phyloP scores from a whole-genome alignment of 2,113 vertebrate genomes.

The Thryonomys swinderianus region DNA sequence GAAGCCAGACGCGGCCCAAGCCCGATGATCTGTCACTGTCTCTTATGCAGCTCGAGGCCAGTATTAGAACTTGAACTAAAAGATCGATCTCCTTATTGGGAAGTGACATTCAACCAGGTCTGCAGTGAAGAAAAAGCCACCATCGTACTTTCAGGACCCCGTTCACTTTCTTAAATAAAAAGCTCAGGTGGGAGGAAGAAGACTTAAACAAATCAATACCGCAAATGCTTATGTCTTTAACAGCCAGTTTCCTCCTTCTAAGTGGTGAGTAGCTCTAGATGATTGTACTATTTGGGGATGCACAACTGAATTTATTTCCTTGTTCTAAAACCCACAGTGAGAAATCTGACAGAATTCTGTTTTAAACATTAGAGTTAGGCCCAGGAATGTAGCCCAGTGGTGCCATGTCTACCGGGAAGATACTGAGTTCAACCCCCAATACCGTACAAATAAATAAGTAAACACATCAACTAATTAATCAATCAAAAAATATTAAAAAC shows the following conservation, averaged over 20 bases:
- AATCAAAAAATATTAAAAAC: not conserved
- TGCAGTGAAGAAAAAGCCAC: not conserved
- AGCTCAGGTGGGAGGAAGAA: not conserved
- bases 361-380: not conserved
- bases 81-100: not conserved
- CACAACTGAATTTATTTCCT: not conserved
- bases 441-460: too few relatives aligned
- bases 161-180: constrained; percentile 51
- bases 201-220: not conserved
- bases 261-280: not conserved
- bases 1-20: not conserved
- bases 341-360: not conserved
- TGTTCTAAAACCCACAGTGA: not conserved
- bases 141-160: not conserved
- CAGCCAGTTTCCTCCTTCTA: not conserved
- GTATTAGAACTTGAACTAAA: not conserved
- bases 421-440: too few relatives aligned
- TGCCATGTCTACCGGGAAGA: too few relatives aligned
- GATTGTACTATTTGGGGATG: not conserved
- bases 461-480: too few relatives aligned
- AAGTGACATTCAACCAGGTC: not conserved
- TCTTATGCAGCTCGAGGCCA: not conserved
- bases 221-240: not conserved
- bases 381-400: too few relatives aligned
- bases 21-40: not conserved